These are phyloP conservation scores for Drosophila nr. fundita DNA, from an alignment of 2,888 invertebrate genomes.

Conservation along the genomic window DNA sequence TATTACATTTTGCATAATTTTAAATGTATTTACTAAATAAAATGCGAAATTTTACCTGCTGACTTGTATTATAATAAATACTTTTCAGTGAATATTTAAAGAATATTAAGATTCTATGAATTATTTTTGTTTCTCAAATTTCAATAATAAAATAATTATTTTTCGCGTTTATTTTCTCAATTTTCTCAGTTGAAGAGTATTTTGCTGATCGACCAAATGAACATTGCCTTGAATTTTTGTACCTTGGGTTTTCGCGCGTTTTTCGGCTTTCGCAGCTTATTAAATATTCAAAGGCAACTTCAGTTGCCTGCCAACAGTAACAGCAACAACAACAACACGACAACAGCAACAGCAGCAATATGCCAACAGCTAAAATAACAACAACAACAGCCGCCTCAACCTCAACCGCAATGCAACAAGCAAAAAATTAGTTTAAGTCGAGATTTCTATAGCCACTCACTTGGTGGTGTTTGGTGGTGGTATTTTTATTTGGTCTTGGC, in stretches of 20 bases:
- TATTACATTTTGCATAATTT: no score
- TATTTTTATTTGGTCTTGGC: not conserved
- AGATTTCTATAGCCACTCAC: conserved; percentile 65
- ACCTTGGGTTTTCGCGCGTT: conserved; percentile 30
- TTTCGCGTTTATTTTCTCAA: no score
- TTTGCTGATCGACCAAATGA: not conserved
- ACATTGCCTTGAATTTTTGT: not conserved
- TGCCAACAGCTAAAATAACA: conserved; percentile 5
- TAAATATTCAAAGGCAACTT: conserved; percentile 76
- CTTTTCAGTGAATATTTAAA: not conserved
- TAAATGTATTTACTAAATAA: no score
- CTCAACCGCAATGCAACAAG: conserved; percentile 64
- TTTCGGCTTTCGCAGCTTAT: conserved; percentile 60
- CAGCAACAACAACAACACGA: conserved; percentile 14
- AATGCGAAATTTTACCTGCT: no score
- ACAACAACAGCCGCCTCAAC: not conserved
- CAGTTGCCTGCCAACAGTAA: conserved; percentile 51
- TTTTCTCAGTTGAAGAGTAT: conserved; percentile 22
- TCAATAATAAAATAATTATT: no score
- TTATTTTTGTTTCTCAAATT: not conserved
- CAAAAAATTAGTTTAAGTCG: conserved; percentile 78
- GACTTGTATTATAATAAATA: not conserved
- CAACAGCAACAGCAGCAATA: conserved; percentile 2
- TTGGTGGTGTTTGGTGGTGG: conserved; percentile 1
- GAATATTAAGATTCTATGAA: not conserved